Base-by-base conservation (phyloP, 1,140 invertebrate genomes). In the Anthonomus grandis region DNA sequence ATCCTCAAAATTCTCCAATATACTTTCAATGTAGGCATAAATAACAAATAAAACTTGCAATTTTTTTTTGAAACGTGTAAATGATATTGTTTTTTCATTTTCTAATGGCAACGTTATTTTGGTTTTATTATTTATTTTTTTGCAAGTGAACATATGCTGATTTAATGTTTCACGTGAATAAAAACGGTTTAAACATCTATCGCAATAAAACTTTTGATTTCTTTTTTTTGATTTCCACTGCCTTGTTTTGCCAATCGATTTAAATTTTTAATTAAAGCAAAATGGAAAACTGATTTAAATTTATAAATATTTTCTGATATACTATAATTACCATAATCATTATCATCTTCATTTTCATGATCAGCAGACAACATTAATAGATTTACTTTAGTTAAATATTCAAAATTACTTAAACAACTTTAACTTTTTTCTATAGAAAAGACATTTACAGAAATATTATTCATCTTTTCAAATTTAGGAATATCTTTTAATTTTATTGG, bases 21-120 rank as follows among this genome's bases (percentile, higher is more conserved):
- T 19, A 48, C 60, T 64, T 63, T 74, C 67, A 21, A 73, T 60
- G 64, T 74, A 67, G 8, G 64, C 66, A 51, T 74, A 73, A 41
- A 73, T 62, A 17, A 65, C 52, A 57, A 74, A 69, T 23, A 64
- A 64, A 38, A 65, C 49, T 42, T 56, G 50, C 61, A 65, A 52
- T 61, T 58, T 50, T 12, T 58, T 31, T 44, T 36, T 51, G 45
- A 17, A 44, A 22, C 51, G 38, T 45, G 38, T 36, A 22, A 58
- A 51, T 42, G 12, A 18, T 9, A 49, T 36, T 12, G 22, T 12
- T n/a, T 57, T 24, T 9, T 57, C 13, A 2, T 27, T 38, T 58
- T 60, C 27, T 59, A 56, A 21, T 45, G 61, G 55, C 24, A 66
- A 63, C n/a, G 61, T 46, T 4, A 65, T 50, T 49, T 59, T 57